Evolutionary conservation across 1,140 invertebrate species (phyloP), one percentile per base, ranked within the genome.

Genomic region (Monochamus saltuarius): DNA sequence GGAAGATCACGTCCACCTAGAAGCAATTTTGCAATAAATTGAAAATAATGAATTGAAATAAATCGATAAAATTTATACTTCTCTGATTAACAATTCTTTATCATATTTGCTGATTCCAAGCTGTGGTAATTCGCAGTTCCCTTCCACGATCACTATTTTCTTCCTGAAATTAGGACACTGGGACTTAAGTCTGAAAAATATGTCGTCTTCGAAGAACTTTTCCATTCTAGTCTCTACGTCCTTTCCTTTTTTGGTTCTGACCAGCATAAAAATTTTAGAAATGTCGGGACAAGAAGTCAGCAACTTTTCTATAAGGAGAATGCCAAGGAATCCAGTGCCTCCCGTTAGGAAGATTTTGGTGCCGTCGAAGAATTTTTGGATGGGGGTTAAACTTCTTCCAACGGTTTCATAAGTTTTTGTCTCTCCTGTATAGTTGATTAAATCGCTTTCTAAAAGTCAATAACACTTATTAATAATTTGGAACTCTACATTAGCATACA

Each of bases 261-360:
- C 82, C 29, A 92, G 69, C 19, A 90, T 64, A 69, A 87, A 92
- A 29, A 93, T 80, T 19, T 73, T 82, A 6, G 80, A 80, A 50
- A 92, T 67, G 7, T 83, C 79, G 0, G 85, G 84, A 75, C 89
- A 92, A 46, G 82, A 85, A 13, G 85, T 70, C 0, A 93, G 75
- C 6, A 93, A 68, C 72, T 92, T 93, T 63, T 89, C 85, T 10
- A 92, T 79, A 11, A 92, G 73, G 1, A 94, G 91, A 79, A 97
- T 97, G n/a, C 94, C 94, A 84, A 97, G 89, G 63, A 97, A 92
- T 6, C 88, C 88, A 1, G 86, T 84, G 1, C 83, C 86, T 8
- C 88, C 88, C 1, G 88, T 89, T 39, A 91, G 81, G 10, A 91
- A 84, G 14, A 95, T 40, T 14, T 63, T 59, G 42, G 70, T 60